phyloP scores from a whole-genome alignment of 1,140 invertebrate species.

The Yoshiicerus persimilis region DNA sequence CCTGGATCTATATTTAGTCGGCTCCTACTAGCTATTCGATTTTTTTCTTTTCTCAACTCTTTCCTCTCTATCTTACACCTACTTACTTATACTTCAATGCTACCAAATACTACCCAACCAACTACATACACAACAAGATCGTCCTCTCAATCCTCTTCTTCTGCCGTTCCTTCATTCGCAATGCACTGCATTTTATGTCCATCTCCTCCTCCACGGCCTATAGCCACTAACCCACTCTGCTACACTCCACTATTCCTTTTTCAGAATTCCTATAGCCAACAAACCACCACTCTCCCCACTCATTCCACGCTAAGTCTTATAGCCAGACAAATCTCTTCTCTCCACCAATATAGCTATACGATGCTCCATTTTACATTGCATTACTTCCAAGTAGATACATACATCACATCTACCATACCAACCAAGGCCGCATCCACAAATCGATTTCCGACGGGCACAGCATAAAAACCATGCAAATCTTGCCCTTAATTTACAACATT shows the following conservation, averaged over 20 bases:
- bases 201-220: neutral
- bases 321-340: no score
- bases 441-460: neutral
- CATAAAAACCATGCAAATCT: neutral
- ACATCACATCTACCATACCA: neutral
- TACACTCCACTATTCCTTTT: neutral
- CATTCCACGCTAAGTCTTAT: no score
- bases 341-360: neutral
- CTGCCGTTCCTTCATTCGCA: neutral
- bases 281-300: neutral
- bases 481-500: neutral
- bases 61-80: neutral
- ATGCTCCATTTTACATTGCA: neutral
- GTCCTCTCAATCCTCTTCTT: neutral
- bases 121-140: no score
- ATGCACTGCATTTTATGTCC: neutral
- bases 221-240: neutral
- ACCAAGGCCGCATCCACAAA: neutral
- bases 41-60: neutral
- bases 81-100: neutral
- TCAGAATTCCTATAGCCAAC: no score
- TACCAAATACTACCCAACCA: neutral
- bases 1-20: constrained; percentile 29
- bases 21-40: neutral
- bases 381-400: neutral